Conservation (phyloP, 2,888 invertebrate genomes). For the Serrognathus titanus region DNA sequence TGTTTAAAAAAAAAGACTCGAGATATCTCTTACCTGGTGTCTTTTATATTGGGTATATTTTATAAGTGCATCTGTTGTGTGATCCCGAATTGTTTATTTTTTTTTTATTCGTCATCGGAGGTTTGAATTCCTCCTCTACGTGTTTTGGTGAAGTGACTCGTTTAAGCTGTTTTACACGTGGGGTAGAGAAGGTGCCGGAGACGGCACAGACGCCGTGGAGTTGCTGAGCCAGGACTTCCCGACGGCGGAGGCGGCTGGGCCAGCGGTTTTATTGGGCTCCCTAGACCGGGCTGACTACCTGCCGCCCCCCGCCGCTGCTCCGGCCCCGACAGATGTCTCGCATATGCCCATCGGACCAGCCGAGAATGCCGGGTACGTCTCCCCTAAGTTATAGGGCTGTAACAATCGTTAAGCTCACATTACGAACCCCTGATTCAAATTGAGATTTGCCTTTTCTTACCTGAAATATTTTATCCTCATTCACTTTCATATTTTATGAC, state of each 20-base stretch:
- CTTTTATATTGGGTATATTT: no score
- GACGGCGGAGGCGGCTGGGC: constrained; percentile 31
- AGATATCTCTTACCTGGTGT: neutral
- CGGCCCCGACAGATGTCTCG: constrained; percentile 37
- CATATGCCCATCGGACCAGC: constrained; percentile 36
- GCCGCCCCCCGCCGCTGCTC: constrained; percentile 37
- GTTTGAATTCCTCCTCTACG: constrained; percentile 9
- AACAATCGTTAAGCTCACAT: no score
- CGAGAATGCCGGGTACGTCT: constrained; percentile 43
- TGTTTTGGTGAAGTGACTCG: constrained; percentile 3
- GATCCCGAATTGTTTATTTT: no score
- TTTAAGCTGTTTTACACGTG: constrained; percentile 43
- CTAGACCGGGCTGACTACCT: constrained; percentile 39
- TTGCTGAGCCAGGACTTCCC: constrained; percentile 38
- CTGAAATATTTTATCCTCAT: no score
- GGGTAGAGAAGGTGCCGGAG: constrained; percentile 37
- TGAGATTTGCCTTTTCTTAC: no score
- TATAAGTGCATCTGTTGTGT: no score
- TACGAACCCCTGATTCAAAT: no score
- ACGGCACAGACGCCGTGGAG: constrained; percentile 38
- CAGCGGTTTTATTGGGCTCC: constrained; percentile 34
- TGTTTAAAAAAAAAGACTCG: neutral
- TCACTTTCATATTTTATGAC: no score
- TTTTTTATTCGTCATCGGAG: neutral
- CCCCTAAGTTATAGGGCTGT: no score